Evolutionary conservation across 2,888 invertebrate species (phyloP), one percentile per base, ranked within the genome.

Genomic region (Pammene fasciana): DNA sequence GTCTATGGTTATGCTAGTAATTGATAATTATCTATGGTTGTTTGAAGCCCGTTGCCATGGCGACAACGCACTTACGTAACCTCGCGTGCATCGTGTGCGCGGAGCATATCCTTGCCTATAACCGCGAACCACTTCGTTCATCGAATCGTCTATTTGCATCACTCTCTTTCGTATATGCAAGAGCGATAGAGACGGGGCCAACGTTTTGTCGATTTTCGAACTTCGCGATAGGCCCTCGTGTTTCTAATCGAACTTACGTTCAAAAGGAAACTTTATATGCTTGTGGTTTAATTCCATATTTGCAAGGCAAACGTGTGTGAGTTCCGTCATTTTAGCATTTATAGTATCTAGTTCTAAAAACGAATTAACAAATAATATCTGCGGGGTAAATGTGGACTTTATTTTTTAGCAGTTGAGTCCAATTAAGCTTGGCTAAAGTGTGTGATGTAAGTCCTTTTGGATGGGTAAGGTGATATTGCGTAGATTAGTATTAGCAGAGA

Each of bases 201-300:
- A n/a, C n/a, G n/a, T n/a, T n/a, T n/a, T n/a, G n/a, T n/a, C n/a
- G n/a, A n/a, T n/a, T n/a, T n/a, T n/a, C n/a, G n/a, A n/a, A n/a
- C n/a, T n/a, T n/a, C n/a, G n/a, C n/a, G n/a, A n/a, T n/a, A n/a
- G n/a, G n/a, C n/a, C n/a, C n/a, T n/a, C n/a, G 8, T 26, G 26
- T 13, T 43, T 26, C 45, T 59, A 59, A 59, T 34, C 45, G 59
- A 34, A 14, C 34, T 10, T 0, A 38, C 11, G 38, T 45, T 45
- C 1, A 18, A 59, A 45, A 52, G 10, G 14, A 11, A n/a, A 13
- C 52, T 54, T 43, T 50, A 18, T 52, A 9, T n/a, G 6, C 5
- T 38, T 10, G 10, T 0, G 1, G 76, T 81, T 80, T 78, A 74
- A 75, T 72, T 72, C 72, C 76, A 76, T 74, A 78, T 79, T 82